Conservation (phyloP, 92 coral and sea anemone species). For the Paramuricea clavata region DNA sequence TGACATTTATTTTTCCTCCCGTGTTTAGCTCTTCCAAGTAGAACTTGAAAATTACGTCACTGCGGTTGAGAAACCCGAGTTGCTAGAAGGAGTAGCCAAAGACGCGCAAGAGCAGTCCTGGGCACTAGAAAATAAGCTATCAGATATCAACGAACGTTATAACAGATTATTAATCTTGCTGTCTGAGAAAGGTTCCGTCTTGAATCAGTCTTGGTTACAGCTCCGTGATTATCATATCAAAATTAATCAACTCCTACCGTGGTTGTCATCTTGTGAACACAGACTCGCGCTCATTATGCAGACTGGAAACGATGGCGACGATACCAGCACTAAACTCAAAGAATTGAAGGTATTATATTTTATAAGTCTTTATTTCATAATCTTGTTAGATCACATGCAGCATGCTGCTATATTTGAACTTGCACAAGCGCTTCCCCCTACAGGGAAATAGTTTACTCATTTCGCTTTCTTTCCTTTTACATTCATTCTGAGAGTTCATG, state of each 20-base stretch:
- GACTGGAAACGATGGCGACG: slow-evolving; percentile 76
- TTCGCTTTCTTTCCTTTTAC: too few species aligned
- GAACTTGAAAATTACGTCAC: slow-evolving; percentile 94
- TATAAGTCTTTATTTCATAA: background rate
- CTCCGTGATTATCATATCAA: slow-evolving; percentile 92
- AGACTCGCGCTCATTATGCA: slow-evolving; percentile 86
- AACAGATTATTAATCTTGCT: slow-evolving; percentile 85
- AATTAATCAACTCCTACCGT: slow-evolving; percentile 88
- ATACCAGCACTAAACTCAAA: slow-evolving; percentile 72
- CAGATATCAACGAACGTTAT: slow-evolving; percentile 98
- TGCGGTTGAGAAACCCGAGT: slow-evolving; percentile 77
- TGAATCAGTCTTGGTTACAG: slow-evolving; percentile 95
- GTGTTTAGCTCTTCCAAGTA: slow-evolving; percentile 86
- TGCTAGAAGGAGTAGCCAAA: slow-evolving; percentile 66
- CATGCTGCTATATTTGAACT: too few species aligned
- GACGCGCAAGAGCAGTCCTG: slow-evolving; percentile 98
- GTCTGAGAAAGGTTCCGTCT: slow-evolving; percentile 87
- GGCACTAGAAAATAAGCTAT: slow-evolving; percentile 98
- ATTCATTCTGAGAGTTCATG: too few species aligned
- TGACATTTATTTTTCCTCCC: background rate
- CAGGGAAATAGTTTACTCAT: too few species aligned
- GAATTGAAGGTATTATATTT: slow-evolving; percentile 82
- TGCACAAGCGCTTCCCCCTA: background rate
- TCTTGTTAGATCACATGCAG: background rate
- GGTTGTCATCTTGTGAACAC: slow-evolving; percentile 90